These are phyloP conservation scores for Pitangus sulphuratus DNA, from an alignment of 2,797 vertebrate species.

Conservation along the genomic window DNA sequence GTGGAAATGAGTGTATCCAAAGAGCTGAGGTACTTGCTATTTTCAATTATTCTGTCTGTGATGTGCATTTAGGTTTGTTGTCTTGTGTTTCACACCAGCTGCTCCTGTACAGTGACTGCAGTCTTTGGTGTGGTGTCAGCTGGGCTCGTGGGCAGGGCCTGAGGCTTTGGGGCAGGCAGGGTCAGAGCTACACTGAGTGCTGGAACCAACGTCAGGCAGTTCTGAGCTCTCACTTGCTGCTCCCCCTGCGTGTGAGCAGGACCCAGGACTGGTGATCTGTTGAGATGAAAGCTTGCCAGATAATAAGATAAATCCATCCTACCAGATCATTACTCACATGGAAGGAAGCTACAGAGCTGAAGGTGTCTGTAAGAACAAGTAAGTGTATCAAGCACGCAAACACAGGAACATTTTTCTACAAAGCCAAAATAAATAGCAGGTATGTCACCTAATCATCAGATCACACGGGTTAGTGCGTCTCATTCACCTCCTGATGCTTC, in stretches of 20 bases:
- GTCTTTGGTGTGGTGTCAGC: neutral
- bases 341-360: neutral
- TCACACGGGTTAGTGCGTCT: neutral
- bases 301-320: neutral
- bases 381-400: neutral
- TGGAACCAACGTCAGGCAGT: conserved; percentile 29
- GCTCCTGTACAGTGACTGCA: neutral
- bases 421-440: neutral
- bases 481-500: neutral
- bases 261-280: conserved; percentile 52
- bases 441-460: neutral
- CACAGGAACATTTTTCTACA: neutral
- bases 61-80: neutral
- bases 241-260: neutral
- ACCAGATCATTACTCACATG: neutral
- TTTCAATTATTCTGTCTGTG: neutral
- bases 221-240: neutral
- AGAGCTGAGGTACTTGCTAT: neutral
- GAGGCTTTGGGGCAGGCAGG: neutral
- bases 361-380: conserved; percentile 1
- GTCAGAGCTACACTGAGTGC: neutral
- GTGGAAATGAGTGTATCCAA: neutral
- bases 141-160: neutral
- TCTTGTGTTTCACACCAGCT: neutral
- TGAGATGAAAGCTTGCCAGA: conserved; percentile 22